Evolutionary conservation across 1,140 invertebrate genomes (phyloP), one percentile per base, ranked within the genome.

Genomic region (Microplitis demolitor): DNA sequence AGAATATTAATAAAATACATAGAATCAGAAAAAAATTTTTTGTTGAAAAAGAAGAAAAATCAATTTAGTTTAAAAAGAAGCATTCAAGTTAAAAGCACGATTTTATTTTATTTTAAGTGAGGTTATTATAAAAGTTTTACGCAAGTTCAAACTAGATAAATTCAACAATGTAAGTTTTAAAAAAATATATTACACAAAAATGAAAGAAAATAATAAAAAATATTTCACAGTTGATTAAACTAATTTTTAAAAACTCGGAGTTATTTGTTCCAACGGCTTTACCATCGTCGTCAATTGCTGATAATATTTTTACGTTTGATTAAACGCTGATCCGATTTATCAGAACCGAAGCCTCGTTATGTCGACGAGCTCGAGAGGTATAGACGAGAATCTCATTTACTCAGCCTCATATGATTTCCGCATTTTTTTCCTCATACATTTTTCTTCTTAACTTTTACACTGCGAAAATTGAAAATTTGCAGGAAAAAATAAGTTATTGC

Each of bases 241-340:
- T 62, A 62, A 62, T 70, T 62, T 45, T 62, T 50, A 62, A 70
- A 70, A 45, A 24, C 58, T 62, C 45, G 31, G 62, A 4, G 24
- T 51, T 62, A 14, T 5, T 45, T 35, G 58, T 56, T 69, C 34
- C 45, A 14, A 54, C 37, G 14, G n/a, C 51, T 60, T 63, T 58
- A 66, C 68, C 71, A 63, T 56, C 67, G 54, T 61, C 73, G 56
- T 24, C 58, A 31, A 73, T 69, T 66, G 64, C 39, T 39, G 62
- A 37, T 58, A 70, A 72, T 72, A 75, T 75, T 75, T 75, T 75
- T 72, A 54, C 74, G 61, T 69, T 75, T 37, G 70, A 72, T 54
- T 75, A 70, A 68, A 72, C 66, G 58, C 74, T 72, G 74, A 75
- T 75, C 70, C 74, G 70, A 75, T 75, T 75, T 72, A 70, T 75